Conservation (phyloP, 2,797 vertebrate genomes). For the Trichosurus vulpecula region DNA sequence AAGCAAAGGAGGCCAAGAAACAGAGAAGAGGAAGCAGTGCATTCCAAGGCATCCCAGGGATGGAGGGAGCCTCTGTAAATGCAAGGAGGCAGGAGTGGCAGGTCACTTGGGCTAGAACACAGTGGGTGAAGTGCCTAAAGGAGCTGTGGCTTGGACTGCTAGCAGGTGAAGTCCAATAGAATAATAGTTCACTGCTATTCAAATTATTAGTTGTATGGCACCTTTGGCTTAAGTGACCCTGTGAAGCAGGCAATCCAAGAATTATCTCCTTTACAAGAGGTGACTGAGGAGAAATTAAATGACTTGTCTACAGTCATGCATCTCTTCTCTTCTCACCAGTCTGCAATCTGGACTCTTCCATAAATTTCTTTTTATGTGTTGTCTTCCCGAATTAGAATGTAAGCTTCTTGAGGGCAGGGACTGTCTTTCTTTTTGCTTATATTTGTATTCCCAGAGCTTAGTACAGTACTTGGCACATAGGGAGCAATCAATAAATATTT, state of each 20-base stretch:
- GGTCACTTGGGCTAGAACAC: neutral
- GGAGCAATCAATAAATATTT: neutral
- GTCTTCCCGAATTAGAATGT: neutral
- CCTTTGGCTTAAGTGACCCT: neutral
- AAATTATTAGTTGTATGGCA: neutral
- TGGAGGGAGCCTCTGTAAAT: neutral
- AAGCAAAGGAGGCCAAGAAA: neutral
- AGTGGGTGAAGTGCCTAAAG: neutral
- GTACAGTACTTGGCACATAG: neutral
- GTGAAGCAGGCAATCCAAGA: neutral
- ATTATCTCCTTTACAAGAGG: neutral
- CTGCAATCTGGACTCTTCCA: neutral
- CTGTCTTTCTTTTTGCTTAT: neutral
- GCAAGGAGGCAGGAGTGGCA: neutral
- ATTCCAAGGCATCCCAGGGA: neutral
- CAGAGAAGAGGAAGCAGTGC: neutral
- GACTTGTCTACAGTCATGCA: neutral
- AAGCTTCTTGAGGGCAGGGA: neutral
- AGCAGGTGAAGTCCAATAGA: neutral
- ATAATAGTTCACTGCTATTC: neutral
- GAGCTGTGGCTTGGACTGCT: neutral
- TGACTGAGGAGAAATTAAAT: neutral
- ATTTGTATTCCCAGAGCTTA: neutral
- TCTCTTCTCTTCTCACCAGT: neutral
- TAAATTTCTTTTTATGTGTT: neutral